Conservation (phyloP, 2,113 vertebrate species). For the Montifringilla adamsi region DNA sequence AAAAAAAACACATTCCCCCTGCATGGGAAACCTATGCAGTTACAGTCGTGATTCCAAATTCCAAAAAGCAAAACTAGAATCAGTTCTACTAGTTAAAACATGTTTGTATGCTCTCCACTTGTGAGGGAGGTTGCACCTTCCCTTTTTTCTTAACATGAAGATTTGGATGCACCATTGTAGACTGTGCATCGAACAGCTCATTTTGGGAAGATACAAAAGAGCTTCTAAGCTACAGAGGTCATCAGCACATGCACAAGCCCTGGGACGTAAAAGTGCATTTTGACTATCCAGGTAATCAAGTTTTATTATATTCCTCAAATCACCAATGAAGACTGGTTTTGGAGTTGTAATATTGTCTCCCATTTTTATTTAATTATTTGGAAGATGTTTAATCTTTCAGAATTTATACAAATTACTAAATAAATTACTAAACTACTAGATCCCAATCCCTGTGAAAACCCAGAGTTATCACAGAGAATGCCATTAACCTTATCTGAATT, state of each 20-base stretch:
- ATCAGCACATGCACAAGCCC: not conserved
- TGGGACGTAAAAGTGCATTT: not conserved
- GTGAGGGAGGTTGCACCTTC: not conserved
- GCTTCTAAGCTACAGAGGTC: not conserved
- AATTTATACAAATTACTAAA: not conserved
- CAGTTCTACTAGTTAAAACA: not conserved
- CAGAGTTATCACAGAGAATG: not conserved
- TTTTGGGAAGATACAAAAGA: not conserved
- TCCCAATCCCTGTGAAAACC: not conserved
- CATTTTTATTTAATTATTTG: not conserved
- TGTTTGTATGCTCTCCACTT: not conserved
- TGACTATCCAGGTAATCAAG: not conserved
- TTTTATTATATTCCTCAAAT: not conserved
- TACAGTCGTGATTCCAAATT: not conserved
- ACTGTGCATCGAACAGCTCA: not conserved
- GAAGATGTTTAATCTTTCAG: not conserved
- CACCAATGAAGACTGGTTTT: not conserved
- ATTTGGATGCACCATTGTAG: not conserved
- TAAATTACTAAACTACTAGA: not conserved
- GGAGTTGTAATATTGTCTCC: not conserved
- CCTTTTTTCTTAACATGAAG: not conserved
- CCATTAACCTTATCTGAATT: not conserved
- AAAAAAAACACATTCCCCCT: accelerated
- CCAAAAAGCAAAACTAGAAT: not conserved
- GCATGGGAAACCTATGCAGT: not conserved